phyloP scores from a whole-genome alignment of 2,113 vertebrate species.

The Tauraco erythrolophus region DNA sequence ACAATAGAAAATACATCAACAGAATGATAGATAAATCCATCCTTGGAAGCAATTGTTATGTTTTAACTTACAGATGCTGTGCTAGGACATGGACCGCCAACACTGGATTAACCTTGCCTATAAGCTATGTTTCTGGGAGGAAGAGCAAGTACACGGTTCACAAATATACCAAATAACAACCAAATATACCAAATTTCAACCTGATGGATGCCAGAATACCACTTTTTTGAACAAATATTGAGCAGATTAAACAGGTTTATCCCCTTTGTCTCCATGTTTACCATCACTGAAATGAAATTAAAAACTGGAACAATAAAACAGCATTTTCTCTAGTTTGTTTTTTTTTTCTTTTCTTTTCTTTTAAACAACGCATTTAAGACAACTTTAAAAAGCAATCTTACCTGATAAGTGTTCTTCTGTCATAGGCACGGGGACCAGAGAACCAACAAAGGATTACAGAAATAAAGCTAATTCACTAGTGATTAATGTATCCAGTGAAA shows the following conservation, averaged over 20 bases:
- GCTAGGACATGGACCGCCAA: constrained; percentile 97
- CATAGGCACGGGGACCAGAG: constrained; percentile 76
- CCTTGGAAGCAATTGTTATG: constrained; percentile 92
- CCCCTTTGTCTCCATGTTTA: constrained; percentile 76
- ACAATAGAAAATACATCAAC: constrained; percentile 83
- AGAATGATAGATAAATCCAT: constrained; percentile 90
- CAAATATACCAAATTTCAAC: constrained; percentile 79
- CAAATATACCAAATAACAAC: constrained; percentile 85
- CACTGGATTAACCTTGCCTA: constrained; percentile 99
- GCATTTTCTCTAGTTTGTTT: constrained; percentile 67
- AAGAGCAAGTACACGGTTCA: constrained; percentile 99
- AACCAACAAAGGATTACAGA: constrained; percentile 77
- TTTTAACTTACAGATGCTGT: constrained; percentile 99
- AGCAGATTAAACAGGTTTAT: constrained; percentile 72
- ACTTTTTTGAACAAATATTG: constrained; percentile 72
- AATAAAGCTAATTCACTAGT: constrained; percentile 78
- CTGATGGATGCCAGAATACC: constrained; percentile 79
- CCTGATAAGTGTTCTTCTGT: constrained; percentile 76
- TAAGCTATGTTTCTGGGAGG: constrained; percentile 99
- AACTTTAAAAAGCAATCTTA: constrained; percentile 88
- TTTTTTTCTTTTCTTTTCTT: constrained; percentile 71
- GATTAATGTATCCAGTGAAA: constrained; percentile 80
- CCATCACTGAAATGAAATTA: constrained; percentile 78
- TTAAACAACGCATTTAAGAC: constrained; percentile 83
- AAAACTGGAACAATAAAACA: constrained; percentile 78